These are phyloP conservation scores for Cepphus grylle DNA, from an alignment of 2,113 vertebrate species.

Conservation along the genomic window DNA sequence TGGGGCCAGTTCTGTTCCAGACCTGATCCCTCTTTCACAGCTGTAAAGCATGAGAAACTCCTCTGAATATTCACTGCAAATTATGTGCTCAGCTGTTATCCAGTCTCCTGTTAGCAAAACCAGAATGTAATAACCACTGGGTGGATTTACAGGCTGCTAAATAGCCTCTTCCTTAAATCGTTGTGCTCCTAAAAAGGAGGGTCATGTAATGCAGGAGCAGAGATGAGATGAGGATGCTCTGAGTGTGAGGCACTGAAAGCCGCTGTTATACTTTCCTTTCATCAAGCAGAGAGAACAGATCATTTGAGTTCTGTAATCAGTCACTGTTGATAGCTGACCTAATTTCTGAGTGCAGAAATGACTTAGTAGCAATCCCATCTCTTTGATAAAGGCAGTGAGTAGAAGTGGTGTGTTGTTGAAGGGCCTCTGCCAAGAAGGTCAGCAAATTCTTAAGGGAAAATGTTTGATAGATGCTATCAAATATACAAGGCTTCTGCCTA, in stretches of 20 bases:
- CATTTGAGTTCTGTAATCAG: not conserved
- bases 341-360: slow-evolving; percentile 48
- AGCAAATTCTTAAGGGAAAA: slow-evolving; percentile 58
- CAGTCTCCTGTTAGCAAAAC: not conserved
- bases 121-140: not conserved
- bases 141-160: not conserved
- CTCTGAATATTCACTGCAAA: not conserved
- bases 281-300: not conserved
- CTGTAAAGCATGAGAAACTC: not conserved
- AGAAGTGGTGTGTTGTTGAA: slow-evolving; percentile 8
- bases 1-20: not conserved
- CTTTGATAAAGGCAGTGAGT: slow-evolving; percentile 42
- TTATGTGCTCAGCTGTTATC: not conserved
- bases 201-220: not conserved
- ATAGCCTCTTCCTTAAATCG: not conserved
- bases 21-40: not conserved
- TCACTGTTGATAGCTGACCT: slow-evolving; percentile 41
- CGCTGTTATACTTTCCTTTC: not conserved
- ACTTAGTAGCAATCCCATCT: not conserved
- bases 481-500: slow-evolving; percentile 42
- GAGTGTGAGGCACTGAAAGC: not conserved
- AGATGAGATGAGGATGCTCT: not conserved
- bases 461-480: slow-evolving; percentile 59
- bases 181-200: not conserved
- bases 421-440: slow-evolving; percentile 49